These are phyloP conservation scores for Heliconius melpomene DNA, from an alignment of 1,140 invertebrate genomes.

Conservation along the genomic window DNA sequence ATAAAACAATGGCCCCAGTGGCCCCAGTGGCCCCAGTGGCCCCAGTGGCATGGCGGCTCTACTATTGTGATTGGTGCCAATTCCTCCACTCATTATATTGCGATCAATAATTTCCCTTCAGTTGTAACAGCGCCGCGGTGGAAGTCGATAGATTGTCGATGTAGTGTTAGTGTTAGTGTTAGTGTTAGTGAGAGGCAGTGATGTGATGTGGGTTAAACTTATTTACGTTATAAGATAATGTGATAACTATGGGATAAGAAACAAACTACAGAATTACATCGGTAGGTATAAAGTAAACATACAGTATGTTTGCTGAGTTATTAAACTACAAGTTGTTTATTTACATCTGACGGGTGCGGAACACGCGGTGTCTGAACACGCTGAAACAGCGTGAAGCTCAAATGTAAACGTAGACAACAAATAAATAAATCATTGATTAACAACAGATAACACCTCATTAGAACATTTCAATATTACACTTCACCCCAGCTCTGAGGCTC, in stretches of 20 bases:
- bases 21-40: not conserved
- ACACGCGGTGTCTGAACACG: too few relatives aligned
- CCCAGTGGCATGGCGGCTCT: not conserved
- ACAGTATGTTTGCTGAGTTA: too few relatives aligned
- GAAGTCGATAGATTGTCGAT: slow-evolving; percentile 34
- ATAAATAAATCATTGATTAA: too few relatives aligned
- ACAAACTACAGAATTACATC: too few relatives aligned
- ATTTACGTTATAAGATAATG: too few relatives aligned
- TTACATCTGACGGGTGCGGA: too few relatives aligned
- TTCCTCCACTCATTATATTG: not conserved
- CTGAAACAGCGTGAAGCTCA: too few relatives aligned
- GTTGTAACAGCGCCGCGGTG: slow-evolving; percentile 51
- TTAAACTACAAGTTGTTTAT: too few relatives aligned
- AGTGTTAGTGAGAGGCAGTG: not conserved
- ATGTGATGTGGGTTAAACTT: not conserved
- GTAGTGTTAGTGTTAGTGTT: not conserved
- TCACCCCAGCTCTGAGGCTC: not conserved
- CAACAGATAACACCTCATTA: too few relatives aligned
- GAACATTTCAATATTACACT: not conserved
- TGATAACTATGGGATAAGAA: too few relatives aligned
- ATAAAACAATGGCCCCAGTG: slow-evolving; percentile 50
- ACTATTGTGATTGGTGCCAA: not conserved
- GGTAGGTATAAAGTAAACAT: too few relatives aligned
- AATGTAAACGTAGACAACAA: too few relatives aligned
- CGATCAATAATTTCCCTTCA: slow-evolving; percentile 28